A percentile compares a stretch with the other conserved stretches of the same genome.
These are phyloP conservation scores for Cryptus viduatorius DNA, from an alignment of 2,888 invertebrate genomes.

Conservation along the genomic window DNA sequence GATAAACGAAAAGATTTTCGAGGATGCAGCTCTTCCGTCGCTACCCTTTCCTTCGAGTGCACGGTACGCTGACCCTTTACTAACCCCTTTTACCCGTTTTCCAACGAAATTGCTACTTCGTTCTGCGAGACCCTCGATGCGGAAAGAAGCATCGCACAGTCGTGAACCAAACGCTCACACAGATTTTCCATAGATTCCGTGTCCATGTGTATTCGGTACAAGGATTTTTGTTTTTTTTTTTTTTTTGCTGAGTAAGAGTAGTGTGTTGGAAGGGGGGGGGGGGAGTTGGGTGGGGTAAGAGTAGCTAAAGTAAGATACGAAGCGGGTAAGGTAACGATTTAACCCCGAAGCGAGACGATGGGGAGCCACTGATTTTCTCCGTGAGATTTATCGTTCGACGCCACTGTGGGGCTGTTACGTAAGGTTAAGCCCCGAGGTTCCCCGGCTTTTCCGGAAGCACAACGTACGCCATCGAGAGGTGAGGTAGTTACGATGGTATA, in stretches of 20 bases:
- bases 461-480: slow-evolving; percentile 13
- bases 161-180: neutral
- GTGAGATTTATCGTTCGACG: slow-evolving; percentile 68
- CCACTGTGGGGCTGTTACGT: slow-evolving; percentile 57
- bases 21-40: neutral
- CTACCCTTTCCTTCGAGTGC: neutral
- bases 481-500: neutral
- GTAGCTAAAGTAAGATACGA: slow-evolving; percentile 59
- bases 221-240: slow-evolving; percentile 25
- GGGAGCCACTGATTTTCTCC: slow-evolving; percentile 70
- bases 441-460: slow-evolving; percentile 34
- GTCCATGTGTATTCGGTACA: slow-evolving; percentile 1
- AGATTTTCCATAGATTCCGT: slow-evolving; percentile 8
- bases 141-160: neutral
- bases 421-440: slow-evolving; percentile 65
- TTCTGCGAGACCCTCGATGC: neutral
- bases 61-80: neutral
- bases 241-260: slow-evolving; percentile 4
- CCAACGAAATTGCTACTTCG: slow-evolving; percentile 6
- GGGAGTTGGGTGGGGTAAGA: slow-evolving; percentile 18
- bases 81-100: neutral
- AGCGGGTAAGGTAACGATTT: slow-evolving; percentile 58
- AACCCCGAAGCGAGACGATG: slow-evolving; percentile 62
- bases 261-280: neutral
- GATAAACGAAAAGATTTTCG: slow-evolving; percentile 7